A percentile compares a stretch with the other conserved stretches of the same genome.
phyloP scores from a whole-genome alignment of 2,113 vertebrate species.

The Pontoporia blainvillei region DNA sequence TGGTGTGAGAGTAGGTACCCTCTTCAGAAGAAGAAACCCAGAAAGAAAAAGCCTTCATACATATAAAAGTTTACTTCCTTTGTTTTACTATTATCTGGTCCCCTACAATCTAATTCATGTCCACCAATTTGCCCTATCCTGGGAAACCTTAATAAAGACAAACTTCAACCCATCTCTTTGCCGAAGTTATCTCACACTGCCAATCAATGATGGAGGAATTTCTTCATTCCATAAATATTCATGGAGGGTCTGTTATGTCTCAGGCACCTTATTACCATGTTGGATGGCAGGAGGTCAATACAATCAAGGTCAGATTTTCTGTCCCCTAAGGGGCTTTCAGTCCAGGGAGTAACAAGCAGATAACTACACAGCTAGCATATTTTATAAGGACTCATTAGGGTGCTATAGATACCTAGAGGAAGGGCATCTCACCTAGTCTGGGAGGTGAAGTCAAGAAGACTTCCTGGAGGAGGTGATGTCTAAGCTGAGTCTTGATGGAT shows the following conservation, averaged over 20 bases:
- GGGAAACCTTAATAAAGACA: background rate
- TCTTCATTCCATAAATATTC: background rate
- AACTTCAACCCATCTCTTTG: slow-evolving; percentile 3
- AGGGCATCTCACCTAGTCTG: background rate
- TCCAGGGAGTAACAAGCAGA: background rate
- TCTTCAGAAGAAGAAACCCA: background rate
- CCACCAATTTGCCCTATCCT: background rate
- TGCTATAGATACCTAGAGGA: background rate
- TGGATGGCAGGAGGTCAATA: background rate
- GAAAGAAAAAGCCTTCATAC: background rate
- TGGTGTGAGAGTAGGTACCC: background rate
- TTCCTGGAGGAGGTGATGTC: background rate
- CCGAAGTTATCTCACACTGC: background rate
- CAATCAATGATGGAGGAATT: background rate
- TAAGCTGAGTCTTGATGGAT: background rate
- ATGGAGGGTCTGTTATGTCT: background rate
- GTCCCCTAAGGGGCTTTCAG: background rate
- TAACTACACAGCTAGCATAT: background rate
- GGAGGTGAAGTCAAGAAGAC: background rate
- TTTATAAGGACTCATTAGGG: background rate
- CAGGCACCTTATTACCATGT: background rate
- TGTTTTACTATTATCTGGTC: background rate
- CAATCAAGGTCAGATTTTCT: background rate
- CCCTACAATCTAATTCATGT: background rate
- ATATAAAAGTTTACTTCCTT: background rate